phyloP scores from a whole-genome alignment of 2,797 vertebrate species.

The Clarias platycephalus region DNA sequence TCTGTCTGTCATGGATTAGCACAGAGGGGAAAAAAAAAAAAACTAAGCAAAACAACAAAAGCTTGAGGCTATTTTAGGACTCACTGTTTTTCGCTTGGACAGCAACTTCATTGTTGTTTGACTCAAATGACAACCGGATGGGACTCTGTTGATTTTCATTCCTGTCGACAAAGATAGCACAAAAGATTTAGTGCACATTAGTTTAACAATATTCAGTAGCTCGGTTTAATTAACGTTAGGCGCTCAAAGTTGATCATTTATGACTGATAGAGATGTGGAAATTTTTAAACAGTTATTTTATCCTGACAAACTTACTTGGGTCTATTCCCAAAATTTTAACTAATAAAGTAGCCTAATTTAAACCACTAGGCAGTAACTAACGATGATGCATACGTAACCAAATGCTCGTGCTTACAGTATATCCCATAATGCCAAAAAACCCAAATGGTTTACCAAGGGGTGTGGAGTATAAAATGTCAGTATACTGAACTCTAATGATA shows the following conservation, averaged over 20 bases:
- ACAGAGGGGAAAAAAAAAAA: not conserved
- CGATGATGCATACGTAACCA: not conserved
- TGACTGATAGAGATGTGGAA: not conserved
- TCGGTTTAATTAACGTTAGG: not conserved
- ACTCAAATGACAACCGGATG: constrained; percentile 42
- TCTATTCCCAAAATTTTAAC: not conserved
- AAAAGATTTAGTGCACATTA: not conserved
- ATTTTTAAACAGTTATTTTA: not conserved
- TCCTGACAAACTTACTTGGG: not conserved
- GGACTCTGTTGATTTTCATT: constrained; percentile 47
- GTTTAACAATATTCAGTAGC: not conserved
- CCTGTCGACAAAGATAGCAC: constrained; percentile 45
- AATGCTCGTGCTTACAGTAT: not conserved
- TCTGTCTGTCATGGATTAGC: not conserved
- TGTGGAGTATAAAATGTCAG: too few relatives aligned
- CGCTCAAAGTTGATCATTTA: not conserved
- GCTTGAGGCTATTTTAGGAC: constrained; percentile 22
- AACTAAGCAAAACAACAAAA: not conserved
- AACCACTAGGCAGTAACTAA: not conserved
- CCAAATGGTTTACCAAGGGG: too few relatives aligned
- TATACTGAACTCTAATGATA: too few relatives aligned
- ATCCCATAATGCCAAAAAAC: not conserved
- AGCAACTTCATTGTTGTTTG: constrained; percentile 56
- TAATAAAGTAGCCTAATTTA: not conserved
- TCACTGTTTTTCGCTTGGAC: constrained; percentile 39